phyloP scores from a whole-genome alignment of 37 sponge, comb jelly and placozoan species.

The Dysidea cf. avara region DNA sequence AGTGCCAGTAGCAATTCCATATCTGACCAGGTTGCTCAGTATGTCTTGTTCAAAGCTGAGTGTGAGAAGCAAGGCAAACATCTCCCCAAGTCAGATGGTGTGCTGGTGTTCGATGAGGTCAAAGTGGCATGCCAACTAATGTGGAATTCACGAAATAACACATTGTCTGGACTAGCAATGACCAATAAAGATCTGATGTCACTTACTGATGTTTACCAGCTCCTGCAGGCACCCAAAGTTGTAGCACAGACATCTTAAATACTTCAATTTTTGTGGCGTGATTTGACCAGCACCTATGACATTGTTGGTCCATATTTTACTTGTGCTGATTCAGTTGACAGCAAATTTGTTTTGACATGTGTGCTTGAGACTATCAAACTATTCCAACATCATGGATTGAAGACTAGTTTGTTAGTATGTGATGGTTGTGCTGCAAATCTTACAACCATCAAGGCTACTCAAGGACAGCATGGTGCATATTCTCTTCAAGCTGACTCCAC shows the following conservation, averaged over 20 bases:
- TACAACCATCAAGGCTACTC: not conserved
- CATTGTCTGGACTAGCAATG: no score
- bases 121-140: no score
- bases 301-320: conserved; percentile 49
- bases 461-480: not conserved
- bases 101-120: no score
- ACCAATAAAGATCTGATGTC: not conserved
- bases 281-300: conserved; percentile 10
- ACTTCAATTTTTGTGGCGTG: no score
- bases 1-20: not conserved
- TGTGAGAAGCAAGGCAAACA: no score
- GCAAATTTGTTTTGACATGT: conserved; percentile 22
- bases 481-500: not conserved
- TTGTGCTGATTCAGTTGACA: not conserved
- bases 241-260: conserved; percentile 4
- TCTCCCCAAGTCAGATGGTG: no score
- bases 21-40: not conserved
- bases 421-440: conserved; percentile 18
- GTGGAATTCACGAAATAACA: no score
- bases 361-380: no score
- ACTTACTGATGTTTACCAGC: not conserved
- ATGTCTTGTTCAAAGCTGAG: not conserved
- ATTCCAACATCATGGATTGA: conserved; percentile 10
- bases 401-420: not conserved
- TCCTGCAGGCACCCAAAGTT: conserved; percentile 13